A percentile compares a stretch with the other conserved stretches of the same genome.
phyloP scores from a whole-genome alignment of 2,888 invertebrate genomes.

The Thymelicus lineola region DNA sequence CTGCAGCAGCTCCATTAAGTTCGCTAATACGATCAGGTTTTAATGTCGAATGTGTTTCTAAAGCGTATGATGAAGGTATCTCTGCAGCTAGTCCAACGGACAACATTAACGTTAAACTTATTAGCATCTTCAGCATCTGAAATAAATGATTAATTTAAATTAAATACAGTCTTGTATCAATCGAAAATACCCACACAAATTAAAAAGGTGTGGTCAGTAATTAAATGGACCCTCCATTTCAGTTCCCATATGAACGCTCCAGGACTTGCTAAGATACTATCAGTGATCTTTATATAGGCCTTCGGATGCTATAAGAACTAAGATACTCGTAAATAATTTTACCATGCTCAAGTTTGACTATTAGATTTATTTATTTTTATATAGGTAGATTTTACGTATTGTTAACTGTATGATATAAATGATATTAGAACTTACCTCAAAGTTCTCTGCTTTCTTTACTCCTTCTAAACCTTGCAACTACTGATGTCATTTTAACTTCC shows the following conservation, averaged over 20 bases:
- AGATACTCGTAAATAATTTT: no score
- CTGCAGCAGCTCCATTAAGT: constrained; percentile 52
- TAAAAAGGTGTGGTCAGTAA: no score
- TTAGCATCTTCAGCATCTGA: constrained; percentile 64
- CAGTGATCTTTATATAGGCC: no score
- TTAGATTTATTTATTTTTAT: no score
- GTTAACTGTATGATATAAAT: not conserved
- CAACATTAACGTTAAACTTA: constrained; percentile 53
- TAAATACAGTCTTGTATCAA: no score
- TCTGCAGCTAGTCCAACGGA: constrained; percentile 59
- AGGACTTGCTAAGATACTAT: no score
- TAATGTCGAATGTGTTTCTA: constrained; percentile 60
- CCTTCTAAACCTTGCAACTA: constrained; percentile 46
- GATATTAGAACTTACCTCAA: constrained; percentile 54
- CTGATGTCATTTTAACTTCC: constrained; percentile 51
- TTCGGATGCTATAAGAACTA: no score
- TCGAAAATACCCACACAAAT: no score
- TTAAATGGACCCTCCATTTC: no score
- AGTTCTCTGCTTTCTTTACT: constrained; percentile 37
- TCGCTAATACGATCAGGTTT: constrained; percentile 57
- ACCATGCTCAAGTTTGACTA: no score
- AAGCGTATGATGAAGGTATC: constrained; percentile 55
- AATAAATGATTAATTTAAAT: constrained; percentile 51
- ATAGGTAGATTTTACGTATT: no score
- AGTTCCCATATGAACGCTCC: no score